Base-by-base conservation (phyloP, 2,113 vertebrate genomes). In the Tor tambroides region DNA sequence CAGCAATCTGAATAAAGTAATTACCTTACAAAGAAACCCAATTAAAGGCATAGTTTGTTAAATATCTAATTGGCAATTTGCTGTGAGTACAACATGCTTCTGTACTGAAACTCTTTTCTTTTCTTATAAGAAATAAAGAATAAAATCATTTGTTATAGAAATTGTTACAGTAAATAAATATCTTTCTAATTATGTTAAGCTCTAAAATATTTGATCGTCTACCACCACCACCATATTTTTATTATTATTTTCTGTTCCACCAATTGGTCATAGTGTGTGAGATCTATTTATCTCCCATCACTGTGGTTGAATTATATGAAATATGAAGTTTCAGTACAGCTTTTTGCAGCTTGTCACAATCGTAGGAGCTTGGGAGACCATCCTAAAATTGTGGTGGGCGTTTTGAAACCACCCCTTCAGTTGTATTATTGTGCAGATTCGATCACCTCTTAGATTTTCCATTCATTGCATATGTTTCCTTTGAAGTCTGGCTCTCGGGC, bases 341-440 rank as follows among this genome's bases (percentile, higher is more conserved):
- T 46, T 46, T 41, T 17, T 28, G 41, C 12, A 28, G 32, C 11
- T 6, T 14, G 35, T 80, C 28, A 28, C 3, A 81, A 26, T 56
- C n/a, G 26, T 28, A 43, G n/a, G 26, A 74, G 11, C 67, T 56
- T 56, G 17, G 51, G 41, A 78, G 74, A 83, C 26, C 51, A 3
- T 14, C 21, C 72, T 41, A 32, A 35, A 65, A n/a, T 11, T 19
- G 21, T 0, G 19, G 26, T 26, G n/a, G 28, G 91, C 90, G 91
- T 93, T 93, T 91, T 93, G 72, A 75, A 69, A 63, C 85, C 51
- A 0, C 88, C 86, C 82, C 46, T 90, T 87, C 85, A 79, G 85
- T 86, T 80, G 23, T 89, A 93, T 95, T 94, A 90, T 94, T 94
- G 94, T 95, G 94, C 92, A 94, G 92, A 95, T 96, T 91, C 83